These are phyloP conservation scores for Atethmia centrago DNA, from an alignment of 2,888 invertebrate genomes.

Conservation along the genomic window DNA sequence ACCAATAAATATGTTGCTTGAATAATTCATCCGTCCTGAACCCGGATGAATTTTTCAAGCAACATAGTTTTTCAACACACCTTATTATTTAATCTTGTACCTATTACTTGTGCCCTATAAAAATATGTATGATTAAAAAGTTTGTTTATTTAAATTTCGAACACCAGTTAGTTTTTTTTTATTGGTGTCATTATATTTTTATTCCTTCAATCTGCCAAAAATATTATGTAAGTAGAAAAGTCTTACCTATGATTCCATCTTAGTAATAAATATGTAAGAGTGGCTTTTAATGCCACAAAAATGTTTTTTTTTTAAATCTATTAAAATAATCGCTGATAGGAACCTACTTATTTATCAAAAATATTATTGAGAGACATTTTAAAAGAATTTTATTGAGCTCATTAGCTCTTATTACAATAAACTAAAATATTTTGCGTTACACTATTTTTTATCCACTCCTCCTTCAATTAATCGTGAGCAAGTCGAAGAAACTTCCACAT, in stretches of 20 bases:
- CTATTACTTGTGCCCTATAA: background rate
- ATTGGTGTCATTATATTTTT: constrained; percentile 10
- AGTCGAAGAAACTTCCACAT: constrained; percentile 63
- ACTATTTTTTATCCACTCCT: background rate
- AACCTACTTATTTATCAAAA: background rate
- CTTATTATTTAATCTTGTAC: background rate
- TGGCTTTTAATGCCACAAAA: background rate
- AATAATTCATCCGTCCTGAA: background rate
- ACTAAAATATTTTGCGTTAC: too few relatives aligned
- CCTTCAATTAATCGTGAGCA: constrained; percentile 13
- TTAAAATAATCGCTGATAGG: background rate
- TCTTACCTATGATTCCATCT: background rate
- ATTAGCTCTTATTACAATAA: background rate
- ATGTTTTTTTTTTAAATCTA: too few relatives aligned
- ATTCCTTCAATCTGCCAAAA: constrained; percentile 33
- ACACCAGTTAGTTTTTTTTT: constrained; percentile 8
- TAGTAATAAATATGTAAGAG: background rate
- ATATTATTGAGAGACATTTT: background rate
- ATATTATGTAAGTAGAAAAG: constrained; percentile 16
- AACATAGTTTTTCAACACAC: background rate
- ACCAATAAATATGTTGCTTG: too few relatives aligned
- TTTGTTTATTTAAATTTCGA: constrained; percentile 28
- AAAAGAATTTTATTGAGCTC: background rate
- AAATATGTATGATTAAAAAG: background rate
- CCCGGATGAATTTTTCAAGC: background rate